phyloP scores from a whole-genome alignment of 2,888 invertebrate genomes.

The Acleris emargana region DNA sequence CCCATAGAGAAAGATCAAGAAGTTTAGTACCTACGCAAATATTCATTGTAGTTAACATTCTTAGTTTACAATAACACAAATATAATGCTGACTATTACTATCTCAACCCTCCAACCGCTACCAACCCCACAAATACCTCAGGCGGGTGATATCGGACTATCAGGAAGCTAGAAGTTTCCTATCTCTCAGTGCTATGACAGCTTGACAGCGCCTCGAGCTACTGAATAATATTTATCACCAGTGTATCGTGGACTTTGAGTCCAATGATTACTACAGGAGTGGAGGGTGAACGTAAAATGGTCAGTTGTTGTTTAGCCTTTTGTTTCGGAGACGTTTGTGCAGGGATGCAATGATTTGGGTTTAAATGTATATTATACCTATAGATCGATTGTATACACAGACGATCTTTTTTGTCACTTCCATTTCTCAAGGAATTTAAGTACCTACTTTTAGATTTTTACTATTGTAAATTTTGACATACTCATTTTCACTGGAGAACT shows the following conservation, averaged over 20 bases:
- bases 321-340: slow-evolving; percentile 2
- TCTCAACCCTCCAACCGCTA: slow-evolving; percentile 14
- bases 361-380: neutral
- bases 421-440: no score
- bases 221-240: slow-evolving; percentile 17
- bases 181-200: slow-evolving; percentile 27
- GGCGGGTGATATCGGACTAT: slow-evolving; percentile 29
- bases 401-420: no score
- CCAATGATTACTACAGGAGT: neutral
- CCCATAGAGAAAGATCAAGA: no score
- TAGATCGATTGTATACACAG: no score
- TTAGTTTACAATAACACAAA: neutral
- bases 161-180: slow-evolving; percentile 28
- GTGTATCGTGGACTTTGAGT: neutral
- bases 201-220: slow-evolving; percentile 23
- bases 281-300: neutral
- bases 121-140: slow-evolving; percentile 28
- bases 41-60: no score
- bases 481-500: no score
- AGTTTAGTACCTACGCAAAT: no score
- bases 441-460: no score
- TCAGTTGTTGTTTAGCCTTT: slow-evolving; percentile 11
- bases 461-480: no score
- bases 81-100: neutral
- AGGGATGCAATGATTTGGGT: slow-evolving; percentile 1